Evolutionary conservation across 2,797 vertebrate genomes (phyloP).

Genomic region (Oreochromis mossambicus): DNA sequence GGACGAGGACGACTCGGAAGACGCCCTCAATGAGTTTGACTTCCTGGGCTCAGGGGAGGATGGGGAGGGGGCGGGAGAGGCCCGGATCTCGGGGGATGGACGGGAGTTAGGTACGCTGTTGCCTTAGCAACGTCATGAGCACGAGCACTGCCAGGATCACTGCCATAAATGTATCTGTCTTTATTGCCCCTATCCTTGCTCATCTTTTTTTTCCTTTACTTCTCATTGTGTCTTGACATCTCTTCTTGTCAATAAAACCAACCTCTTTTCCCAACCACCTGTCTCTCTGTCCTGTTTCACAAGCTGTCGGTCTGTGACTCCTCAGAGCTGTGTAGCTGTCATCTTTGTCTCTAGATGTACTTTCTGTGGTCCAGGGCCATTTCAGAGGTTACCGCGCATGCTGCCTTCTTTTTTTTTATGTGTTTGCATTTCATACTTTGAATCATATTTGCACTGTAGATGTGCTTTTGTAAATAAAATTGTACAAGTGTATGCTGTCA

Average conservation of each 20-base stretch:
- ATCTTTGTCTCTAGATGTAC: conserved; percentile 45
- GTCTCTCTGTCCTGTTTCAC: conserved; percentile 74
- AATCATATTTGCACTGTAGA: conserved; percentile 27
- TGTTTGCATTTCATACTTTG: conserved; percentile 46
- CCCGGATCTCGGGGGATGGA: conserved; percentile 80
- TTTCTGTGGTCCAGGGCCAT: conserved; percentile 34
- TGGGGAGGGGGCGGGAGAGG: conserved; percentile 83
- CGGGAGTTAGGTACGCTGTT: conserved; percentile 82
- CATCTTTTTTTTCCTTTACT: conserved; percentile 64
- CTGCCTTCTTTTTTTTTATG: conserved; percentile 33
- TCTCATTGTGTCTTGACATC: conserved; percentile 71
- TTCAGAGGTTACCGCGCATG: conserved; percentile 51
- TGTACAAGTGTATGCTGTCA: neutral
- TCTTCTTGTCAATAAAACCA: conserved; percentile 73
- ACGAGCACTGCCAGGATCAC: conserved; percentile 67
- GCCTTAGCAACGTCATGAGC: conserved; percentile 60
- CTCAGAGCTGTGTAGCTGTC: conserved; percentile 48
- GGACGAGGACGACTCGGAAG: conserved; percentile 89
- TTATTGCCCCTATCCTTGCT: conserved; percentile 32
- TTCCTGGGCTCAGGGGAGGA: conserved; percentile 90
- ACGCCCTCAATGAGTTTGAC: conserved; percentile 88
- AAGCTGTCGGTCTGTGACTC: conserved; percentile 61
- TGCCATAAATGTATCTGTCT: conserved; percentile 64
- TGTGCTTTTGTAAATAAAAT: conserved; percentile 11
- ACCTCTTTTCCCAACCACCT: conserved; percentile 70